These are phyloP conservation scores for Artemia sp. DNA, from an alignment of 2,888 invertebrate genomes.

Conservation along the genomic window DNA sequence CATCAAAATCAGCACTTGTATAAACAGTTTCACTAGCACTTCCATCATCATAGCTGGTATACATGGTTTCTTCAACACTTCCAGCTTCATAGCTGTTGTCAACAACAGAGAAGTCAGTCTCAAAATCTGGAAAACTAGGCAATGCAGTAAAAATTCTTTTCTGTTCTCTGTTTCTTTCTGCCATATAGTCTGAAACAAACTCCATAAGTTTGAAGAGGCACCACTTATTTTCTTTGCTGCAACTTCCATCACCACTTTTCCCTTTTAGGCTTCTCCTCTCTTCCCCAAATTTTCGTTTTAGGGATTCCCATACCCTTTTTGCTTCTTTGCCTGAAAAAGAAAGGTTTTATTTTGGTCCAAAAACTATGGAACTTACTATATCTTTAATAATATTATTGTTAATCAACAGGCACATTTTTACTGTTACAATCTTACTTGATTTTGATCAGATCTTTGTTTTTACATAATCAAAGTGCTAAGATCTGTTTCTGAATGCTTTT, in stretches of 20 bases:
- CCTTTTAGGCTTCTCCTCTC: neutral
- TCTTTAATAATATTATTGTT: too few species aligned
- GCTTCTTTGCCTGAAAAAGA: neutral
- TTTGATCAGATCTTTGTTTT: too few species aligned
- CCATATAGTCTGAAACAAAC: neutral
- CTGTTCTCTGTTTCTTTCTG: constrained; percentile 1
- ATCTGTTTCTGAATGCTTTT: too few species aligned
- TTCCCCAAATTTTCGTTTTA: neutral
- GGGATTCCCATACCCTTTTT: constrained; percentile 1
- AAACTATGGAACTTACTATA: too few species aligned
- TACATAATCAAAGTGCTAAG: too few species aligned
- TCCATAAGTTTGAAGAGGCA: constrained; percentile 12
- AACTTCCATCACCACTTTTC: neutral
- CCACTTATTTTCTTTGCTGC: neutral
- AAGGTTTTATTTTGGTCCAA: neutral
- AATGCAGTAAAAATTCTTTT: constrained; percentile 4
- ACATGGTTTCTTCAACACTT: too few species aligned
- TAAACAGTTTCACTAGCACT: too few species aligned
- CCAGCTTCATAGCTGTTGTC: neutral
- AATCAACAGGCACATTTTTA: too few species aligned
- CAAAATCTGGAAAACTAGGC: neutral
- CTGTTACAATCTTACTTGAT: too few species aligned
- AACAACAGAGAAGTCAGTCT: neutral
- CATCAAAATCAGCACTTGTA: too few species aligned
- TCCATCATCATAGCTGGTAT: too few species aligned